phyloP scores from a whole-genome alignment of 2,113 vertebrate genomes.

The Pangasianodon hypophthalmus region DNA sequence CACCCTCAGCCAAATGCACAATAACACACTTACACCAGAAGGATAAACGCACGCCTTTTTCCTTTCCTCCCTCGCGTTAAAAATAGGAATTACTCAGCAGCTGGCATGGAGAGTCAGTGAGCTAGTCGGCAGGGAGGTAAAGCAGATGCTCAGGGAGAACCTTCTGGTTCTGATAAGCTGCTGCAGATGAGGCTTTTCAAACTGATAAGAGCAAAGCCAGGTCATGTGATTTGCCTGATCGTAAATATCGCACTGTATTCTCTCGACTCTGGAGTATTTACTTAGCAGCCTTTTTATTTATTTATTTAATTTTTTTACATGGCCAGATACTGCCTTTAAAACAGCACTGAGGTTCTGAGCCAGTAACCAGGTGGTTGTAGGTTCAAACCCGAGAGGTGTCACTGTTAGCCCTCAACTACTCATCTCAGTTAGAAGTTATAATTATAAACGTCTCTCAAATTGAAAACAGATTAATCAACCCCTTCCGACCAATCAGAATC shows the following conservation, averaged over 20 bases:
- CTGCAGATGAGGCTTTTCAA: neutral
- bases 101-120: slow-evolving; percentile 19
- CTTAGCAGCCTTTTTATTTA: too few relatives aligned
- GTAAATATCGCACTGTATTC: neutral
- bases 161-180: neutral
- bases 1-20: neutral
- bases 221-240: neutral
- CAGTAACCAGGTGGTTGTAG: too few relatives aligned
- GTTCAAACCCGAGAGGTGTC: too few relatives aligned
- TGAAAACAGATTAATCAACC: too few relatives aligned
- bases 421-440: too few relatives aligned
- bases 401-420: too few relatives aligned
- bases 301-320: too few relatives aligned
- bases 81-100: slow-evolving; percentile 32
- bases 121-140: neutral
- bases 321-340: neutral
- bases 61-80: neutral
- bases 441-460: too few relatives aligned
- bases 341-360: neutral
- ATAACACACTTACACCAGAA: slow-evolving; percentile 42
- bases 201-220: neutral
- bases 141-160: neutral
- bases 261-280: neutral
- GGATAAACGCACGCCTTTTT: slow-evolving; percentile 25
- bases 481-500: too few relatives aligned